Base-by-base conservation (phyloP, 1,140 invertebrate species). In the Brachionus plicatilis region DNA sequence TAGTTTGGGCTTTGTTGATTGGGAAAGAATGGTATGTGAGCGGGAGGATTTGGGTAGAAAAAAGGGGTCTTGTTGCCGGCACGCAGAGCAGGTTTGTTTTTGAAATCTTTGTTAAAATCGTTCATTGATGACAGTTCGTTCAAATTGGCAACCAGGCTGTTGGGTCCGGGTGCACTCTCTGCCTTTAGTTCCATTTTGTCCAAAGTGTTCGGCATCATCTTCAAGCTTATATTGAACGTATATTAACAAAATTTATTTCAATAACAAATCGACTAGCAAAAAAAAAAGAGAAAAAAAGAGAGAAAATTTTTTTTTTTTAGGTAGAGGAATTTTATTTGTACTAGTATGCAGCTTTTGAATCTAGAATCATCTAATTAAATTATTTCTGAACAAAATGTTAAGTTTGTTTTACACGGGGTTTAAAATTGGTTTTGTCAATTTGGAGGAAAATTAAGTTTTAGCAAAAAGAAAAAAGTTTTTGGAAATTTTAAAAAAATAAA, bases 81-180 rank as follows among this genome's bases (percentile, higher is more conserved):
- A n/a, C 27, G 14, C 0, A 68, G 41, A 43, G n/a, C 8, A 6
- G 37, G 68, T 45, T 72, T 72, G 41, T 72, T 72, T 41, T 72
- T 43, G 14, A 41, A 72, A 72, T 68, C n/a, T 68, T 68, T 33
- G 33, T 68, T 68, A 68, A 68, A 68, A 72, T 72, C 41, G 37
- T 72, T 72, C 33, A 72, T 20, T 11, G 68, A 43, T 20, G 68
- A 41, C 17, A 72, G 12, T 72, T 72, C 68, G 68, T 72, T 72
- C 17, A 72, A 20, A 72, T 41, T 72, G 37, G 68, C 17, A 43
- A 41, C 68, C 17, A 72, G 24, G 33, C n/a, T 72, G 17, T 72
- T 72, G 7, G n/a, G 33, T 20, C 14, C 17, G 12, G 29, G 5
- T 7, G 8, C 27, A n/a, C 12, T 33, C 66, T 33, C 33, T 68